Evolutionary conservation across 2,888 invertebrate genomes (phyloP).

Genomic region (Thumatha senex): DNA sequence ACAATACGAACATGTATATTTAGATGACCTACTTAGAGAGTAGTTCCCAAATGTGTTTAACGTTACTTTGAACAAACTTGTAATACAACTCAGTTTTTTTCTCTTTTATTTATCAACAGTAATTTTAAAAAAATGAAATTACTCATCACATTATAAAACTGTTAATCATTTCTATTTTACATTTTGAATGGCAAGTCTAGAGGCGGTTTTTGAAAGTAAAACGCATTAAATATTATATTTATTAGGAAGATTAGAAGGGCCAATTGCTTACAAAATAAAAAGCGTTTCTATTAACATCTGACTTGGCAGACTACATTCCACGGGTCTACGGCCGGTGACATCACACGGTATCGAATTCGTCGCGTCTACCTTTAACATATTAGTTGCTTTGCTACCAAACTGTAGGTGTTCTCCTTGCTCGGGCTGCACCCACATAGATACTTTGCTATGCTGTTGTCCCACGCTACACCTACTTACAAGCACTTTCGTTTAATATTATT

Average conservation of each 20-base stretch:
- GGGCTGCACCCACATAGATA: conserved; percentile 59
- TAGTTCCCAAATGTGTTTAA: conserved; percentile 12
- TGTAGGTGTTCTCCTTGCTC: conserved; percentile 68
- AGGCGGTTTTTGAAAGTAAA: neutral
- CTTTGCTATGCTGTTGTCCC: conserved; percentile 53
- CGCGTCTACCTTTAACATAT: conserved; percentile 36
- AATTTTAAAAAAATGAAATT: neutral
- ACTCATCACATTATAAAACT: neutral
- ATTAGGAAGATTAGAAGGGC: neutral
- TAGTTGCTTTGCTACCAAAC: conserved; percentile 28
- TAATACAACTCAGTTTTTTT: conserved; percentile 14
- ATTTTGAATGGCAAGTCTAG: neutral
- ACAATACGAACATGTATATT: conserved; percentile 41
- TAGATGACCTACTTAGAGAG: conserved; percentile 37
- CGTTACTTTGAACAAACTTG: conserved; percentile 13
- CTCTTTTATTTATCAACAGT: conserved; percentile 4
- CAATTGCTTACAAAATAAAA: conserved; percentile 1
- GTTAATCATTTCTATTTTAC: conserved; percentile 5
- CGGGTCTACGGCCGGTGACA: conserved; percentile 60
- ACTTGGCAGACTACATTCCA: conserved; percentile 32
- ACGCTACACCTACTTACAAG: conserved; percentile 69
- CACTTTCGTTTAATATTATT: conserved; percentile 71
- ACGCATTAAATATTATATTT: neutral
- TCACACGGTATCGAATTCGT: conserved; percentile 47
- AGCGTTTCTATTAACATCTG: conserved; percentile 10